These are phyloP conservation scores for Xyrichtys novacula DNA, from an alignment of 2,797 vertebrate genomes.

Conservation along the genomic window DNA sequence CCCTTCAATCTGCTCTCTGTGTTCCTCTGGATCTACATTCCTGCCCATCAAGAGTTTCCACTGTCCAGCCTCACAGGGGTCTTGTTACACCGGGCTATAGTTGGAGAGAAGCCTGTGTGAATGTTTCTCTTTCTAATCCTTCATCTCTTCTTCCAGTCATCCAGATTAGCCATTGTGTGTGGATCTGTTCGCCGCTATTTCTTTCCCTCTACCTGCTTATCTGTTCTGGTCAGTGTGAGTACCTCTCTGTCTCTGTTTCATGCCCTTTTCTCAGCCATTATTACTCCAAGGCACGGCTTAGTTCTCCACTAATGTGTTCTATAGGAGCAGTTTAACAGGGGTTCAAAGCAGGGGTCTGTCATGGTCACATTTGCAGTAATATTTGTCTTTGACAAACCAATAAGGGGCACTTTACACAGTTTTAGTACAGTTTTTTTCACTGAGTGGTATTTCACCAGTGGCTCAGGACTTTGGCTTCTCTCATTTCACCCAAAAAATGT, in stretches of 20 bases:
- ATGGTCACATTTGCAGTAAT: constrained; percentile 20
- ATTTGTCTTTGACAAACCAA: constrained; percentile 39
- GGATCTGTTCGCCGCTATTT: constrained; percentile 27
- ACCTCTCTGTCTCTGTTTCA: constrained; percentile 27
- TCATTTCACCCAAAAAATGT: too few species aligned
- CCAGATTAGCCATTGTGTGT: constrained; percentile 78
- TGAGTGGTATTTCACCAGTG: too few species aligned
- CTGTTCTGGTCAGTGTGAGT: constrained; percentile 25
- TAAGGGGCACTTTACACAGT: constrained; percentile 30
- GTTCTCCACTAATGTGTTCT: not conserved
- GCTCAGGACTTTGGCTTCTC: too few species aligned
- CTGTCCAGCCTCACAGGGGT: constrained; percentile 64
- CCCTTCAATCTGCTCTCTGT: constrained; percentile 74
- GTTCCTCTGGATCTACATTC: constrained; percentile 87
- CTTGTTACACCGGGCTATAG: constrained; percentile 69
- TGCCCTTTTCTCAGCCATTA: constrained; percentile 5
- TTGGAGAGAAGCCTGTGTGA: constrained; percentile 68
- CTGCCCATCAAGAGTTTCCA: constrained; percentile 77
- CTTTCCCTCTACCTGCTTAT: constrained; percentile 45
- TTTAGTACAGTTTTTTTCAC: too few species aligned
- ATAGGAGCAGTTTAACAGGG: constrained; percentile 5
- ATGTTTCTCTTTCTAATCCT: constrained; percentile 71
- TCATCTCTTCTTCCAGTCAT: constrained; percentile 63
- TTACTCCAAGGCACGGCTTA: constrained; percentile 28
- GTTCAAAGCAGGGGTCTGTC: constrained; percentile 28